These are phyloP conservation scores for Brienomyrus brachyistius DNA, from an alignment of 2,113 vertebrate genomes.

Conservation along the genomic window DNA sequence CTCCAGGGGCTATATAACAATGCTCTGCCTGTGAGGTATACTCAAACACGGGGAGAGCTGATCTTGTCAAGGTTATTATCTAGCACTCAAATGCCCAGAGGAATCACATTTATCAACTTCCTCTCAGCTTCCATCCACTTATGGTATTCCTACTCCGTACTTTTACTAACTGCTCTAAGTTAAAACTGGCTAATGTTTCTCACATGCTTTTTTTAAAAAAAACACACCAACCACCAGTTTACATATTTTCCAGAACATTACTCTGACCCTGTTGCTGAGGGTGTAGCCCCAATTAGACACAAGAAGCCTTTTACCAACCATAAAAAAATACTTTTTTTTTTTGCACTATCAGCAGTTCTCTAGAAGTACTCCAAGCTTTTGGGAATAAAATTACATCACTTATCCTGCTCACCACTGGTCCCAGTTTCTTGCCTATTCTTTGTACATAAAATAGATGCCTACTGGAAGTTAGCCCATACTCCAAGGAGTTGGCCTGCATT, in stretches of 20 bases:
- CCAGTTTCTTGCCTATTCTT: constrained; percentile 10
- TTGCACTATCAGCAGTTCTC: not conserved
- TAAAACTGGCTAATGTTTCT: not conserved
- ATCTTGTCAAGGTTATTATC: not conserved
- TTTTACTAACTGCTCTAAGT: not conserved
- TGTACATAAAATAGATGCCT: not conserved
- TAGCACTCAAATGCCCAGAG: not conserved
- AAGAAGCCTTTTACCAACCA: not conserved
- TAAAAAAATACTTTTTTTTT: not conserved
- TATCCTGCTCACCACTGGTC: not conserved
- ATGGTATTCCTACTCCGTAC: not conserved
- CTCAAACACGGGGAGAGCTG: not conserved
- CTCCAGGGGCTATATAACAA: not conserved
- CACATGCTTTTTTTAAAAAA: not conserved
- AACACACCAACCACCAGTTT: not conserved
- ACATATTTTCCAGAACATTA: not conserved
- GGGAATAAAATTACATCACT: constrained; percentile 20
- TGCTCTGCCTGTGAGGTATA: not conserved
- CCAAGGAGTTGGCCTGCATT: not conserved
- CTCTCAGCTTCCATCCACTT: not conserved
- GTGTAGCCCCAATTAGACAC: not conserved
- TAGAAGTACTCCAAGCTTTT: not conserved
- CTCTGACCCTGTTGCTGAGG: not conserved
- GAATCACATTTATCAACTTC: not conserved
- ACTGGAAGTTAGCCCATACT: not conserved